These are phyloP conservation scores for Pantherophis alleghaniensis DNA, from an alignment of 2,797 vertebrate species.

Conservation along the genomic window DNA sequence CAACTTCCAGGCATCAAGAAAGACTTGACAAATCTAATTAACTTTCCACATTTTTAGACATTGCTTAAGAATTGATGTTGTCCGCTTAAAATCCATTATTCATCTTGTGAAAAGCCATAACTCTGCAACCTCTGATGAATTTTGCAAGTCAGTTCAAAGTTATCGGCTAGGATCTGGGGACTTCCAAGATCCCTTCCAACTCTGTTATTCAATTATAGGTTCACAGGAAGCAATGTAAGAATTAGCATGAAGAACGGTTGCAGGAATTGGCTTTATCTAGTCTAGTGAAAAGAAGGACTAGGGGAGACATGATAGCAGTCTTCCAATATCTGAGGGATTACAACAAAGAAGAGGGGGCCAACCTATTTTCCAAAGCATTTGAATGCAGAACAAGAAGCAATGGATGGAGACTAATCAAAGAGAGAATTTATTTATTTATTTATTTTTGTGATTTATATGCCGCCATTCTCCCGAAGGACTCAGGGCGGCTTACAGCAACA, in stretches of 20 bases:
- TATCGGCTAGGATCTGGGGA: not conserved
- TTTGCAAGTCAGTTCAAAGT: not conserved
- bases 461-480: no score
- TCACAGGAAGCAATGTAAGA: not conserved
- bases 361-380: no score
- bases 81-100: not conserved
- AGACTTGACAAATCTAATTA: not conserved
- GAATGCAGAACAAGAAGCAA: no score
- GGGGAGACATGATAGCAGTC: no score
- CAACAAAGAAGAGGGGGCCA: no score
- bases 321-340: no score
- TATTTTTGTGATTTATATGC: no score
- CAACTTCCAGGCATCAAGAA: not conserved
- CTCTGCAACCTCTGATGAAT: not conserved
- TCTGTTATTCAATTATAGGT: not conserved
- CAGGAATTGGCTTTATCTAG: not conserved
- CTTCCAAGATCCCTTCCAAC: not conserved
- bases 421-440: no score
- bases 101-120: not conserved
- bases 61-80: not conserved
- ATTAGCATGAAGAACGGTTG: not conserved
- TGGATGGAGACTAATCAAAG: no score
- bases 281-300: no score
- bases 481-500: no score
- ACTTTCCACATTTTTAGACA: not conserved